Percentiles rank a stretch among this genome's conserved stretches.
Conservation (phyloP, 2,888 invertebrate genomes). For the Cosmopolites sordidus region DNA sequence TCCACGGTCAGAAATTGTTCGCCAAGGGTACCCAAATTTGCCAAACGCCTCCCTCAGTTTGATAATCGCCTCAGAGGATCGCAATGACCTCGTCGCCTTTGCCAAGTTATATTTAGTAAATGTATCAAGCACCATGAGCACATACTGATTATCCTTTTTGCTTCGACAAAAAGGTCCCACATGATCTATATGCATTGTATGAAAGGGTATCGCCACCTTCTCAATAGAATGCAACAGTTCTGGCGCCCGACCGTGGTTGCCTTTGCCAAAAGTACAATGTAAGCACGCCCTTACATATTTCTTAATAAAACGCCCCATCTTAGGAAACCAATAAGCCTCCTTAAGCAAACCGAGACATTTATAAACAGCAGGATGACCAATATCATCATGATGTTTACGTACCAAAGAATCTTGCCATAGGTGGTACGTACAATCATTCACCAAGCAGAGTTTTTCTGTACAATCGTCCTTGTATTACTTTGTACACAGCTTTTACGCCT, state of each 20-base stretch:
- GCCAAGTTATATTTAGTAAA: constrained; percentile 16
- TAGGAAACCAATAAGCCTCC: constrained; percentile 20
- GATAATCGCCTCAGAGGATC: constrained; percentile 6
- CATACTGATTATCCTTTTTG: no score
- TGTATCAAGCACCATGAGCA: constrained; percentile 27
- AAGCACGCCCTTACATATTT: constrained; percentile 30
- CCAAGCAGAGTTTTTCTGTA: constrained; percentile 11
- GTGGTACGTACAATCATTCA: constrained; percentile 13
- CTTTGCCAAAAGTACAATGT: constrained; percentile 37
- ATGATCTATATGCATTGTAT: constrained; percentile 18
- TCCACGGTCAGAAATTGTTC: constrained; percentile 15
- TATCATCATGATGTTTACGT: constrained; percentile 4
- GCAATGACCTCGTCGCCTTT: constrained; percentile 3
- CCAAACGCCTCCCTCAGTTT: constrained; percentile 6
- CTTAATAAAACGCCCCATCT: constrained; percentile 19
- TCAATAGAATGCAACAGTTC: constrained; percentile 13
- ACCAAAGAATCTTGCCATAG: constrained; percentile 16
- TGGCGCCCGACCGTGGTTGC: constrained; percentile 23
- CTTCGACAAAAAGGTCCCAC: constrained; percentile 8
- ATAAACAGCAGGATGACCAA: constrained; percentile 12
- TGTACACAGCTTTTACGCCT: constrained; percentile 12
- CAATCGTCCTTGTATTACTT: constrained; percentile 19
- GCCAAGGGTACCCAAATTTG: constrained; percentile 13
- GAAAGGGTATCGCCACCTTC: constrained; percentile 8
- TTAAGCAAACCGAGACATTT: constrained; percentile 10